Percentiles rank a stretch among this genome's conserved stretches.
phyloP scores from a whole-genome alignment of 2,797 vertebrate species.

The Platalea minor region DNA sequence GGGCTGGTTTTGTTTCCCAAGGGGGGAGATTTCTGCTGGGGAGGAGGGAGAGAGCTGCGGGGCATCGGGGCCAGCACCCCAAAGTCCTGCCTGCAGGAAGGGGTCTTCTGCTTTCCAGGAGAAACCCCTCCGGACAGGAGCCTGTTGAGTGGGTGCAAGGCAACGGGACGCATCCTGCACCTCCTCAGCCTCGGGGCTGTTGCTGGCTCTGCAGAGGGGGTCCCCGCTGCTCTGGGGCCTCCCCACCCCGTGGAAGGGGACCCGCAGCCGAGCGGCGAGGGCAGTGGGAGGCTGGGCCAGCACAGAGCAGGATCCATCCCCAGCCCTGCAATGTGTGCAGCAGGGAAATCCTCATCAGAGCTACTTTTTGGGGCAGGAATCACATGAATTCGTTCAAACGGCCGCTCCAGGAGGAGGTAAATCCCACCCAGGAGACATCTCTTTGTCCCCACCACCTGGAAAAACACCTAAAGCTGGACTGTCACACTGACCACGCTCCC shows the following conservation, averaged over 20 bases:
- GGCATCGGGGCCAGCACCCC: no score
- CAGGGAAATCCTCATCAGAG: neutral
- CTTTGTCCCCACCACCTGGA: neutral
- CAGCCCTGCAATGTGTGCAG: fast-evolving
- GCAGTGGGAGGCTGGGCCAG: neutral
- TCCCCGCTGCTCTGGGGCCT: neutral
- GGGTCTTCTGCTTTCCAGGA: neutral
- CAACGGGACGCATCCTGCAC: neutral
- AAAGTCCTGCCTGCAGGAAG: neutral
- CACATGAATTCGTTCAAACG: neutral
- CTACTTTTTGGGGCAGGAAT: neutral
- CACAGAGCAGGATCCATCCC: neutral
- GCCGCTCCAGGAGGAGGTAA: neutral
- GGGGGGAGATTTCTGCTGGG: neutral
- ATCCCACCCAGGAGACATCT: neutral
- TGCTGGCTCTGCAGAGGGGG: neutral
- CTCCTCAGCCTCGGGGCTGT: neutral
- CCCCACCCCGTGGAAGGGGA: neutral
- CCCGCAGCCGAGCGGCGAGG: neutral
- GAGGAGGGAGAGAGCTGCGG: neutral
- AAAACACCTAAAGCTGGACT: neutral
- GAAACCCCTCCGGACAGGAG: neutral
- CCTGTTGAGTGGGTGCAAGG: neutral
- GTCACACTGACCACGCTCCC: neutral
- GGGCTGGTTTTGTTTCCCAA: neutral